Evolutionary conservation across 2,797 vertebrate genomes (phyloP), one percentile per base, ranked within the genome.

Genomic region (Onychomys leucogaster): DNA sequence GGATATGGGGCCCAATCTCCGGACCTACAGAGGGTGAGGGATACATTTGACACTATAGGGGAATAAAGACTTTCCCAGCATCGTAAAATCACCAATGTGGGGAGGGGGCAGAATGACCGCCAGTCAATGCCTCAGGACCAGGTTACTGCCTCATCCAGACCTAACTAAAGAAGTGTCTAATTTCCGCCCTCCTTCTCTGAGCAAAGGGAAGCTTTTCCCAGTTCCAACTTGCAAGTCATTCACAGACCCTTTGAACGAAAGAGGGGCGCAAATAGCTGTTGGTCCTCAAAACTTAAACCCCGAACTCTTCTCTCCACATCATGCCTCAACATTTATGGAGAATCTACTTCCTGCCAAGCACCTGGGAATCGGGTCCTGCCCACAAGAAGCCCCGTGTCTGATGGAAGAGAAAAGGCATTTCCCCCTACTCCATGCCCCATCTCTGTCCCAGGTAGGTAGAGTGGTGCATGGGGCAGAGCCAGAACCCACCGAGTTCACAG

Each of bases 211-310:
- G 86, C 83, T 87, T 89, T 91, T 89, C 37, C 59, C 86, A 34
- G 49, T 65, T 94, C 81, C 80, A 88, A 41, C 89, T 83, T 92
- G 34, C 63, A 94, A 78, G 80, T 80, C 46, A 93, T 32, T 86
- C 89, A 85, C 41, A 34, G 67, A 41, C 75, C 37, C 57, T 89
- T 61, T 34, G 57, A 92, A 37, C 55, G 87, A 85, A 80, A 84
- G 0, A 95, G n/a, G 37, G n/a, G 29, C 83, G 19, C 87, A 84
- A 77, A 86, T 9, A 85, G 59, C 41, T 81, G 12, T 13, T 73
- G 41, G 41, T 4, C 90, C 84, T 91, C 73, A 52, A 76, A 52
- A 29, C 71, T 86, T 65, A 94, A 94, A 63, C 34, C 16, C 49
- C 29, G n/a, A 32, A 69, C n/a, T 46, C 55, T 34, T 80, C 52